Conservation (phyloP, 1,140 invertebrate species). For the Neoseiulus cucumeris region DNA sequence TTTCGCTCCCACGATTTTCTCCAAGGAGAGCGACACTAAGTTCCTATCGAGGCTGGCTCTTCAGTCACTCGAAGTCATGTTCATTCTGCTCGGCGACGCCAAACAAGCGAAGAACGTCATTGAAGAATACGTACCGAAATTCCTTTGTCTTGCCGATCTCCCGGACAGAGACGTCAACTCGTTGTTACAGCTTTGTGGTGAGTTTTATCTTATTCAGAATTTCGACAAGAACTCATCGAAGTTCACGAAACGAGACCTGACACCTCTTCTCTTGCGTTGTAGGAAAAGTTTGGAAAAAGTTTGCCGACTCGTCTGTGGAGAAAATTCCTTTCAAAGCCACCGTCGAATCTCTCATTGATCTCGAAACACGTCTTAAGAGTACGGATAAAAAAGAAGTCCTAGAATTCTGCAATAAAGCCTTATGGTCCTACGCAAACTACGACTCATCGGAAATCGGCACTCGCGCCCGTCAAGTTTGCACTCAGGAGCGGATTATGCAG, state of each 20-base stretch:
- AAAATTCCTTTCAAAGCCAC: background rate
- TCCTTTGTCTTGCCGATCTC: background rate
- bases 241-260: background rate
- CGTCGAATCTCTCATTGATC: background rate
- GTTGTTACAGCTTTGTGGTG: background rate
- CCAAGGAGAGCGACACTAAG: background rate
- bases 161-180: background rate
- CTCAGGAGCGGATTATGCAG: no score
- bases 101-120: background rate
- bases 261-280: background rate
- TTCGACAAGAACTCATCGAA: no score
- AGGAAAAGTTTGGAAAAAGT: constrained; percentile 7
- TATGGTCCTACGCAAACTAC: background rate
- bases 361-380: background rate
- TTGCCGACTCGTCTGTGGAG: background rate
- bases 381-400: background rate
- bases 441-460: background rate
- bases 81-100: background rate
- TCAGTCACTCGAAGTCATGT: background rate
- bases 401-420: background rate
- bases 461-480: background rate
- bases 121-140: background rate
- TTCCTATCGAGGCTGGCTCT: background rate
- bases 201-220: no score
- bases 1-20: background rate